phyloP scores from a whole-genome alignment of 2,113 vertebrate species.

The Eulemur macaco region DNA sequence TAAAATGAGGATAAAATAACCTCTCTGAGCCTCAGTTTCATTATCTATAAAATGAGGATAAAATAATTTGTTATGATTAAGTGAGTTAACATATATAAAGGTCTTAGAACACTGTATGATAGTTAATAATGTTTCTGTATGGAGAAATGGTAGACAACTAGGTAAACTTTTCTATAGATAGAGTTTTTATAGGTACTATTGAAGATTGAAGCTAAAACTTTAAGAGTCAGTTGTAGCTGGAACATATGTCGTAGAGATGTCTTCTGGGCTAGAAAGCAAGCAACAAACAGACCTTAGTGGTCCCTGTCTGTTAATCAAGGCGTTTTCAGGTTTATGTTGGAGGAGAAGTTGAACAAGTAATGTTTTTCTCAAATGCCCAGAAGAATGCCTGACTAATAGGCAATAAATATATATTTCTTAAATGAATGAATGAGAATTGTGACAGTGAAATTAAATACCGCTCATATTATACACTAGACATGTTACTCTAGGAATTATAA shows the following conservation, averaged over 20 bases:
- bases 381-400: neutral
- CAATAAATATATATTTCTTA: neutral
- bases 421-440: neutral
- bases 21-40: neutral
- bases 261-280: neutral
- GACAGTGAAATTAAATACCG: neutral
- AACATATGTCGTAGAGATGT: neutral
- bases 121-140: neutral
- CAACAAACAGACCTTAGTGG: neutral
- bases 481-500: neutral
- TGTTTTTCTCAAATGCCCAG: conserved; percentile 6
- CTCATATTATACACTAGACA: neutral
- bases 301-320: neutral
- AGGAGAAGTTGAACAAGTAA: neutral
- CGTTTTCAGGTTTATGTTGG: neutral
- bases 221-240: neutral
- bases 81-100: conserved; percentile 27
- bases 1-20: neutral
- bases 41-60: neutral
- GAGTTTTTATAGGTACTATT: neutral
- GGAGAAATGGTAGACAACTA: neutral
- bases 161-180: conserved; percentile 26
- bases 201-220: neutral
- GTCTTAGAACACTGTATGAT: neutral
- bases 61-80: conserved; percentile 32